A percentile compares a stretch with the other conserved stretches of the same genome.
These are phyloP conservation scores for Chrysogorgia sp. DNA, from an alignment of 92 coral and sea anemone genomes.

Conservation along the genomic window DNA sequence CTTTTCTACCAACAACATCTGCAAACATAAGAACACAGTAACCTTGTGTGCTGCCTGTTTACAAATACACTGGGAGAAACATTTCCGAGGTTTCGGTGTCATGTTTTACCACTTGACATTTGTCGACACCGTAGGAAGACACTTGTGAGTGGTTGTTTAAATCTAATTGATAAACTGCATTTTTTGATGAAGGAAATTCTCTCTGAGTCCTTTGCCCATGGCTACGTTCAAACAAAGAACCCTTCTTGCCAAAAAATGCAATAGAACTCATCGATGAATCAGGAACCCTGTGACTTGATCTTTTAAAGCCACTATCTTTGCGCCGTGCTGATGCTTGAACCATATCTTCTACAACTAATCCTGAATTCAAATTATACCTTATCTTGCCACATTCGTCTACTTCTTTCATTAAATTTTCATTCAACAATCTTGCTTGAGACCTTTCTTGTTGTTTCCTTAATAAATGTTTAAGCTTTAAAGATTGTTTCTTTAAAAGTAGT, in stretches of 20 bases:
- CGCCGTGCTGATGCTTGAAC: not conserved
- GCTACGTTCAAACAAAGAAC: not conserved
- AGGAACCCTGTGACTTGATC: not conserved
- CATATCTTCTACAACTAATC: not conserved
- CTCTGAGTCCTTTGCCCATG: too few relatives aligned
- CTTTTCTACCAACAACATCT: slow-evolving; percentile 11
- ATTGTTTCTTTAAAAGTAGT: slow-evolving; percentile 35
- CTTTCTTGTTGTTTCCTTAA: slow-evolving; percentile 7
- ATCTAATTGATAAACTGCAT: not conserved
- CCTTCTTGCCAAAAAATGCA: not conserved
- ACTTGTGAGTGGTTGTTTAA: not conserved
- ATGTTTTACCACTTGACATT: not conserved
- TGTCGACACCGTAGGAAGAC: not conserved
- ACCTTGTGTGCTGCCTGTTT: not conserved
- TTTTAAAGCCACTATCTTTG: not conserved
- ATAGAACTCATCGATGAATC: not conserved
- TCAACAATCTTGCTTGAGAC: not conserved
- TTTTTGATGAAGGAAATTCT: not conserved
- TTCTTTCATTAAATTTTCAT: slow-evolving; percentile 18
- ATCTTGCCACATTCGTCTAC: slow-evolving; percentile 2
- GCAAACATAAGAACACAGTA: not conserved
- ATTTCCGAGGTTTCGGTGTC: not conserved
- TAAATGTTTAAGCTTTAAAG: not conserved
- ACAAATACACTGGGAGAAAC: not conserved
- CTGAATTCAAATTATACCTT: not conserved